Percentiles rank a stretch among this genome's conserved stretches.
Conservation (phyloP, 1,140 invertebrate species). For the Ostrea edulis region DNA sequence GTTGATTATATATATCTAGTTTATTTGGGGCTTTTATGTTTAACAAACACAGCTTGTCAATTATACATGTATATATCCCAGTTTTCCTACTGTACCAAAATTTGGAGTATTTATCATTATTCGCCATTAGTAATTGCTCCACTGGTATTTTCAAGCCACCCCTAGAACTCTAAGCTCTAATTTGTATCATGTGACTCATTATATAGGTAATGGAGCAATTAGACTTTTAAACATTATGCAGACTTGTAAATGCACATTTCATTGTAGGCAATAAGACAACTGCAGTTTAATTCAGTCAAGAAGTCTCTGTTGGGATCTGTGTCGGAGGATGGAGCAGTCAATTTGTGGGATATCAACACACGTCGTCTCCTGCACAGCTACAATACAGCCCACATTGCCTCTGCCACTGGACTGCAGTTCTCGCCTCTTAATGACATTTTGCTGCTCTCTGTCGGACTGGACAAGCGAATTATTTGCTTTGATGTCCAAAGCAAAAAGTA, state of each 20-base stretch:
- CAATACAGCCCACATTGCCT: constrained; percentile 71
- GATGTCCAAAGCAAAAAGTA: constrained; percentile 78
- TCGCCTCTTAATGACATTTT: constrained; percentile 79
- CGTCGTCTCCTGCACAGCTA: constrained; percentile 74
- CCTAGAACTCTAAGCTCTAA: too few relatives aligned
- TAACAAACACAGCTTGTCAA: too few relatives aligned
- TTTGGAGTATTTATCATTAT: too few relatives aligned
- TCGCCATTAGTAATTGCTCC: too few relatives aligned
- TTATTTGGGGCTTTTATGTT: too few relatives aligned
- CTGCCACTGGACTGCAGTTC: constrained; percentile 77
- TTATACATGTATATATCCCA: too few relatives aligned
- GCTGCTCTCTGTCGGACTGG: constrained; percentile 78
- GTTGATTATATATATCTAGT: too few relatives aligned
- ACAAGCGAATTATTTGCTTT: constrained; percentile 78
- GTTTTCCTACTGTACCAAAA: too few relatives aligned
- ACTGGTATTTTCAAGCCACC: too few relatives aligned
- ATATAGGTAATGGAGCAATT: too few relatives aligned
- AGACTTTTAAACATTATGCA: too few relatives aligned
- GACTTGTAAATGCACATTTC: neutral
- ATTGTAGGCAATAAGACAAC: constrained; percentile 72
- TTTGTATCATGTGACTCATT: too few relatives aligned
- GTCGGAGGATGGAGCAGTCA: constrained; percentile 78
- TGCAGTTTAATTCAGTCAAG: constrained; percentile 75
- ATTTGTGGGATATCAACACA: constrained; percentile 77
- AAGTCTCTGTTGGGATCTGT: constrained; percentile 76